phyloP scores from a whole-genome alignment of 2,797 vertebrate species.

The Danio kyathit region DNA sequence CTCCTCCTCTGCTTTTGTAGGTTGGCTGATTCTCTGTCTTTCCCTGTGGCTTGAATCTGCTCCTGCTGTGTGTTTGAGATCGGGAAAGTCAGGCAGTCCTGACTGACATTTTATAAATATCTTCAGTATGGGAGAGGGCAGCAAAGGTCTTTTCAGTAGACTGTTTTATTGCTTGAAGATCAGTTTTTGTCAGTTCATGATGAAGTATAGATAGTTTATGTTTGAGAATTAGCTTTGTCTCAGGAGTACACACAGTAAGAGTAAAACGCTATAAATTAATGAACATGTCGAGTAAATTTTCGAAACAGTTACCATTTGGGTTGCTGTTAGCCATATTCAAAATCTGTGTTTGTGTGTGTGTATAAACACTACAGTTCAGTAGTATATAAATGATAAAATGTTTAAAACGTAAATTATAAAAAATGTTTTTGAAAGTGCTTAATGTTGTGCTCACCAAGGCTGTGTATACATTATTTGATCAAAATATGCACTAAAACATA shows the following conservation, averaged over 20 bases:
- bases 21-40: background rate
- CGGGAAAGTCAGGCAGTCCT: constrained; percentile 15
- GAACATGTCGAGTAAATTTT: background rate
- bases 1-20: background rate
- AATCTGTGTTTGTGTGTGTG: background rate
- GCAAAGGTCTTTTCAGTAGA: constrained; percentile 38
- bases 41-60: constrained; percentile 26
- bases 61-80: constrained; percentile 37
- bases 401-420: too few species aligned
- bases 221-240: background rate
- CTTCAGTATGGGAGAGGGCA: constrained; percentile 59
- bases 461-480: background rate
- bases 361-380: background rate
- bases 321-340: constrained; percentile 28
- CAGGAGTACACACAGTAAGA: background rate
- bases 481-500: background rate
- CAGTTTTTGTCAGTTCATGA: constrained; percentile 3
- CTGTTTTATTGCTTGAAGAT: constrained; percentile 15
- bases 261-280: background rate
- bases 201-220: background rate
- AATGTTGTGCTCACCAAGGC: background rate
- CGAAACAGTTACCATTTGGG: background rate
- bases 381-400: background rate
- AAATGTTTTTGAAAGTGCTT: background rate
- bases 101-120: constrained; percentile 55